These are phyloP conservation scores for Candoia aspera DNA, from an alignment of 2,113 vertebrate species.

Conservation along the genomic window DNA sequence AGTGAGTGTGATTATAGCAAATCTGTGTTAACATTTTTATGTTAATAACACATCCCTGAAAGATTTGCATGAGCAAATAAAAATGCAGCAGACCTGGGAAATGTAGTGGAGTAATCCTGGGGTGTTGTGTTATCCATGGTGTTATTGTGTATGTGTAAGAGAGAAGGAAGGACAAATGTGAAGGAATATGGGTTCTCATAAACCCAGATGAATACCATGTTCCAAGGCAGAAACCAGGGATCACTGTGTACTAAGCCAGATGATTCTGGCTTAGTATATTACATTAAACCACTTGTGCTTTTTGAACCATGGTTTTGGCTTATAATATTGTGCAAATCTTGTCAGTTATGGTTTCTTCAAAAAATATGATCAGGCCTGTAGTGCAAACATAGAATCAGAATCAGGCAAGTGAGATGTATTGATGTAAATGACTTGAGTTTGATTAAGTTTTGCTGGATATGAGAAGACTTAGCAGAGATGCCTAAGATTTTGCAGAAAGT, in stretches of 20 bases:
- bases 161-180: background rate
- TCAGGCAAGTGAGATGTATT: background rate
- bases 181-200: background rate
- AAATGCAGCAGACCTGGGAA: conserved; percentile 1
- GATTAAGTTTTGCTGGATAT: background rate
- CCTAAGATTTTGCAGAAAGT: background rate
- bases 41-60: background rate
- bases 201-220: background rate
- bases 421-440: background rate
- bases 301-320: background rate
- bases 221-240: background rate
- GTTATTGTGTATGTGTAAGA: background rate
- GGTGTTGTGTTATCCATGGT: background rate
- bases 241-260: background rate
- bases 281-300: background rate
- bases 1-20: conserved; percentile 1
- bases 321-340: background rate
- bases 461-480: background rate
- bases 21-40: background rate
- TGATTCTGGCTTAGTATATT: background rate
- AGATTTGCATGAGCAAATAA: background rate
- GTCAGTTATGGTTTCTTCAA: background rate
- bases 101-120: background rate
- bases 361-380: background rate
- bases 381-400: background rate